Evolutionary conservation across 2,888 invertebrate species (phyloP).

Genomic region (Sisyra nigra): DNA sequence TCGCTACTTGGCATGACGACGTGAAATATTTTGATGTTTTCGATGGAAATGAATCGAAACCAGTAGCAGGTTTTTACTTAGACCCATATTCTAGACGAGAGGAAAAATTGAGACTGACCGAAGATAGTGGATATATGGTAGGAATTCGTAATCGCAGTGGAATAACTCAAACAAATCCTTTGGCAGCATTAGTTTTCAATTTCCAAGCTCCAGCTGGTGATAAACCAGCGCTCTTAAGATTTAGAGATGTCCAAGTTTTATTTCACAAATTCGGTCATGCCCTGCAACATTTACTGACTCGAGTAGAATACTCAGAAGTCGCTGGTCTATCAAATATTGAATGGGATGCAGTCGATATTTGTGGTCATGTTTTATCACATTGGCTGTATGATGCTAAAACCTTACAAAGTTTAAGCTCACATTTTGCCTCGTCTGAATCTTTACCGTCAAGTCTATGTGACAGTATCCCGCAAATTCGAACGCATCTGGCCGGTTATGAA

Average conservation of each 20-base stretch:
- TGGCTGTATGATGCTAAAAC: conserved; percentile 54
- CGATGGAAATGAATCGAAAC: conserved; percentile 42
- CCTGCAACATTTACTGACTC: conserved; percentile 72
- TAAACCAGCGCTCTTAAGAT: conserved; percentile 53
- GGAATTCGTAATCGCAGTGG: conserved; percentile 58
- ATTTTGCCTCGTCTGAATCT: conserved; percentile 55
- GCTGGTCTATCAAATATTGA: conserved; percentile 78
- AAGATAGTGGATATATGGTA: conserved; percentile 60
- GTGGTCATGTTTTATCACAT: conserved; percentile 66
- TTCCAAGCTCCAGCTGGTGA: conserved; percentile 48
- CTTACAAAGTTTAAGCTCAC: conserved; percentile 46
- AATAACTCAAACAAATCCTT: conserved; percentile 45
- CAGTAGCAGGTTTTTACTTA: conserved; percentile 70
- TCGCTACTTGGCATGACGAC: conserved; percentile 71
- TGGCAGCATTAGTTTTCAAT: conserved; percentile 72
- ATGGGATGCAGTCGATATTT: conserved; percentile 83
- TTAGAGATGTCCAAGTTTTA: conserved; percentile 56
- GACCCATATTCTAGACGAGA: conserved; percentile 61
- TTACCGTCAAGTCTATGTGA: conserved; percentile 48
- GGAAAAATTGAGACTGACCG: conserved; percentile 40
- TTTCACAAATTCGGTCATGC: conserved; percentile 80
- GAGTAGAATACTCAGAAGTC: conserved; percentile 65
- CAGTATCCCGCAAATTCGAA: conserved; percentile 43
- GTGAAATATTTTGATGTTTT: conserved; percentile 70
- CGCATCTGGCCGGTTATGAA: conserved; percentile 63